Base-by-base conservation (phyloP, 2,888 invertebrate genomes). In the Neria commutata region DNA sequence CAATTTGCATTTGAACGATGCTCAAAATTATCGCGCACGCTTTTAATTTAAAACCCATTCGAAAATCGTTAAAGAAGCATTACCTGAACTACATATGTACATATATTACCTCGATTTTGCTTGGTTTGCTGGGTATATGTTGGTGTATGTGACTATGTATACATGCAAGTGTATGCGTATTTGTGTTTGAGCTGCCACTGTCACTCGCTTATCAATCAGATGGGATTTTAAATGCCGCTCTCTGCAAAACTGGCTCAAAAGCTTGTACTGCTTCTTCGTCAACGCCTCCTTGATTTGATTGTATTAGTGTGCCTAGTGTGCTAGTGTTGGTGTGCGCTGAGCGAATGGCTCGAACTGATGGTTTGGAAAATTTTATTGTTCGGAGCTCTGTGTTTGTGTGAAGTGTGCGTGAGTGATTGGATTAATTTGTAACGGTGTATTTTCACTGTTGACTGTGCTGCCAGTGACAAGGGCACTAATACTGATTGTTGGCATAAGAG, bases 171-270 rank as follows among this genome's bases (percentile, higher is more conserved):
- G 26, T 54, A 14, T 48, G 55, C 25, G 11, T 16, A 10, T 53
- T 19, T 8, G 37, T 19, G 42, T 17, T 17, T 19, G 42, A 17
- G 24, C 34, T 23, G n/a, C n/a, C 47, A 37, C 49, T 55, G 50
- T 54, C 51, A 34, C 37, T 54, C 42, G 53, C 49, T 56, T 51
- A 51, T 56, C 60, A 60, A 56, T 56, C 55, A 60, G 53, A 52
- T 60, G 52, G 52, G 56, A 51, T 52, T 51, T 52, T 17, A 46
- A 56, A 60, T 53, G 52, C 29, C 37, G n/a, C 17, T 40, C 48
- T 34, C 48, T 52, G 26, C 49, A n/a, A n/a, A n/a, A n/a, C n/a
- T n/a, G n/a, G n/a, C n/a, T n/a, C n/a, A n/a, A n/a, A n/a, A n/a
- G 48, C 37, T 19, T 37, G 33, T 11, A 10, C 4, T 21, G 23